These are phyloP conservation scores for Pseudachorutes palmiensis DNA, from an alignment of 1,140 invertebrate genomes.

Conservation along the genomic window DNA sequence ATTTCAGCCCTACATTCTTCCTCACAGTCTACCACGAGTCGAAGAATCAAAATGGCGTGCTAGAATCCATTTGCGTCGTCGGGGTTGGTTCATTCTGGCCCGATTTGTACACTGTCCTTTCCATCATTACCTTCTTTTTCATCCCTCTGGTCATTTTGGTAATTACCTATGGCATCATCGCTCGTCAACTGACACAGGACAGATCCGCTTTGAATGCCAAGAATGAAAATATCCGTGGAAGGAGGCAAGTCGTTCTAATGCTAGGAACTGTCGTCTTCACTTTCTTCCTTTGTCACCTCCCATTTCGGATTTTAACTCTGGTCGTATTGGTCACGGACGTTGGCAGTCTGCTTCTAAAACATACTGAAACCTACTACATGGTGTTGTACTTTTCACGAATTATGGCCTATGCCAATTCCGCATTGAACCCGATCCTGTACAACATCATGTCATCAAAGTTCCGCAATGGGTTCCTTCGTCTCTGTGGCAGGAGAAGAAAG, in stretches of 20 bases:
- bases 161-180: constrained; percentile 66
- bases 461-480: constrained; percentile 59
- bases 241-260: constrained; percentile 58
- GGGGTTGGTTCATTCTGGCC: constrained; percentile 62
- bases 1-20: constrained; percentile 66
- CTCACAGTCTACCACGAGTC: constrained; percentile 53
- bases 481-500: constrained; percentile 48
- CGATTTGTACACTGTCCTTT: constrained; percentile 61
- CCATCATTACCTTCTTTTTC: constrained; percentile 65
- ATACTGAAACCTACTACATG: constrained; percentile 66
- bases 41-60: constrained; percentile 54
- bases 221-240: constrained; percentile 45
- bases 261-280: constrained; percentile 70
- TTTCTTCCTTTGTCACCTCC: constrained; percentile 78
- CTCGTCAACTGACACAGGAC: constrained; percentile 53
- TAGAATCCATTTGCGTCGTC: constrained; percentile 63
- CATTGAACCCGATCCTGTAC: constrained; percentile 82
- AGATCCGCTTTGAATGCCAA: constrained; percentile 31
- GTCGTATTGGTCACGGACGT: constrained; percentile 60
- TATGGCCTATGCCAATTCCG: constrained; percentile 78
- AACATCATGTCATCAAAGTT: constrained; percentile 63
- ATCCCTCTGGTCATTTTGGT: constrained; percentile 65
- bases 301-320: constrained; percentile 72
- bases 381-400: constrained; percentile 71
- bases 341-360: constrained; percentile 49